Percentiles rank a stretch among this genome's conserved stretches.
These are phyloP conservation scores for Nothoprocta pentlandii DNA, from an alignment of 2,113 vertebrate species.

Conservation along the genomic window DNA sequence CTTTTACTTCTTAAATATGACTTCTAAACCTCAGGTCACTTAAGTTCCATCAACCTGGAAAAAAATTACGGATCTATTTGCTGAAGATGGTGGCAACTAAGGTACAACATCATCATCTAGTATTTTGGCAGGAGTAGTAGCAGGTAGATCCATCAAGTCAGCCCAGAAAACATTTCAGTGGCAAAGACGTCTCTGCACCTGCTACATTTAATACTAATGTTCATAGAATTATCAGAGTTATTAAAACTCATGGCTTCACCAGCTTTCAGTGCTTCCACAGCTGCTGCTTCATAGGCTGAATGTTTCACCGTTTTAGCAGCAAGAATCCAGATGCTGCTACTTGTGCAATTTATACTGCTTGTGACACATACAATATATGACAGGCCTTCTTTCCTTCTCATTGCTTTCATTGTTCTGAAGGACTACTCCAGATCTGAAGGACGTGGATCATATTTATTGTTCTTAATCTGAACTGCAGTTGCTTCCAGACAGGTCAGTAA, in stretches of 20 bases:
- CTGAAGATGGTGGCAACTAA: neutral
- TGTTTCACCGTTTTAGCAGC: conserved; percentile 9
- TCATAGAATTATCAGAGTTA: neutral
- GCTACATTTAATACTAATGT: neutral
- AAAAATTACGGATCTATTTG: conserved; percentile 21
- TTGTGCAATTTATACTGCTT: conserved; percentile 22
- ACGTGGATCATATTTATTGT: neutral
- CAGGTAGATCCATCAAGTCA: conserved; percentile 40
- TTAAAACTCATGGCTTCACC: neutral
- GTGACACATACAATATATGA: neutral
- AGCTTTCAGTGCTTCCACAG: conserved; percentile 1
- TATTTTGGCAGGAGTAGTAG: conserved; percentile 10
- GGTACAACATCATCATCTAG: neutral
- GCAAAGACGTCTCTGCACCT: conserved; percentile 19
- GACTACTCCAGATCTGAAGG: conserved; percentile 31
- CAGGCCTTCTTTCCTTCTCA: neutral
- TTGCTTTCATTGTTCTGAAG: neutral
- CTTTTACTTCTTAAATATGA: neutral
- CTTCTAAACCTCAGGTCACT: neutral
- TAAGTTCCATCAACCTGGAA: conserved; percentile 1
- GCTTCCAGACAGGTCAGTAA: neutral
- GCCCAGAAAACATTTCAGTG: neutral
- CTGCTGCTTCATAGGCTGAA: conserved; percentile 17
- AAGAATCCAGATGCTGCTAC: neutral
- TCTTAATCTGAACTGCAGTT: conserved; percentile 4